Conservation (phyloP, 2,113 vertebrate species). For the Emydocephalus ijimae region DNA sequence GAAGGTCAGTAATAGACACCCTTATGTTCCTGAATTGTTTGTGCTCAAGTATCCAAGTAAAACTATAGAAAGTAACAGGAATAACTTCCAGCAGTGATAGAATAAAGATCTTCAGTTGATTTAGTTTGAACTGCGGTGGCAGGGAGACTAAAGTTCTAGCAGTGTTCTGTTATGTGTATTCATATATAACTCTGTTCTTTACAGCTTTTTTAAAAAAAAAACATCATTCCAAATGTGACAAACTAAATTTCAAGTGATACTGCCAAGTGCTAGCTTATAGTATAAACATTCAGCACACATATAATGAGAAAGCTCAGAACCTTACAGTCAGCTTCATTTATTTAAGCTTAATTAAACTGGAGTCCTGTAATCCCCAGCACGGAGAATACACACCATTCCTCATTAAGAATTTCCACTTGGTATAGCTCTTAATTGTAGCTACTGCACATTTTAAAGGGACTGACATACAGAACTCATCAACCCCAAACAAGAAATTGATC, state of each 20-base stretch:
- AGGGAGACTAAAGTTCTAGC: neutral
- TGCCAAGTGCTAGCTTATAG: neutral
- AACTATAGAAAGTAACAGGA: neutral
- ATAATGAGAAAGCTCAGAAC: neutral
- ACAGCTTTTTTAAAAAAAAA: neutral
- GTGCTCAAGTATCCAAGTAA: neutral
- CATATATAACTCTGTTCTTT: neutral
- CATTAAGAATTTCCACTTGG: neutral
- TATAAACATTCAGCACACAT: neutral
- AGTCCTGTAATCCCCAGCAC: neutral
- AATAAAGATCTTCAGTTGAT: neutral
- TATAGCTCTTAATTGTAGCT: neutral
- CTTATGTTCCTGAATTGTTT: neutral
- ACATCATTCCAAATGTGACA: neutral
- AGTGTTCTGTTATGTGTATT: neutral
- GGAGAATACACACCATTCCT: neutral
- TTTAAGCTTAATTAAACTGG: neutral
- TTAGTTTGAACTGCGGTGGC: neutral
- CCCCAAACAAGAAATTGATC: neutral
- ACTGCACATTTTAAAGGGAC: neutral
- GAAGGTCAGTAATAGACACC: neutral
- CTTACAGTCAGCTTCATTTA: neutral
- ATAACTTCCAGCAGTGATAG: neutral
- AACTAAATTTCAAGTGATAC: neutral
- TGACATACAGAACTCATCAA: neutral